These are phyloP conservation scores for Calypte anna DNA, from an alignment of 2,113 vertebrate species.

Conservation along the genomic window DNA sequence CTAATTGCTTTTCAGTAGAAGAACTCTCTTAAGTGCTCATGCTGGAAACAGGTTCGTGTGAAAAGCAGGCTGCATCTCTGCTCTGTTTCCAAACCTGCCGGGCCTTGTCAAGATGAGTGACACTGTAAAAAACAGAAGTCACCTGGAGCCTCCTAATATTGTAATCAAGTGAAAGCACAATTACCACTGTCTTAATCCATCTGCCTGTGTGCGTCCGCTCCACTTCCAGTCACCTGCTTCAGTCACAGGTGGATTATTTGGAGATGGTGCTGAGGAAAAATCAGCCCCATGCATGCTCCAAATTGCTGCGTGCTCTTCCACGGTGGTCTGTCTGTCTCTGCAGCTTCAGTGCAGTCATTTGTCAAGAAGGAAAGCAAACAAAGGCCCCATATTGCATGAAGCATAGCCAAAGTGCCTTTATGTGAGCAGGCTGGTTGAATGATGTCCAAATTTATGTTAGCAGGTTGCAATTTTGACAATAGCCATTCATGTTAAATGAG, in stretches of 20 bases:
- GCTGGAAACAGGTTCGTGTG: conserved; percentile 40
- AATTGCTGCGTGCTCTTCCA: background rate
- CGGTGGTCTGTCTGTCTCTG: background rate
- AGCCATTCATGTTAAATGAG: background rate
- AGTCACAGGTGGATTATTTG: conserved; percentile 55
- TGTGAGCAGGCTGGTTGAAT: background rate
- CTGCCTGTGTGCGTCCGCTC: conserved; percentile 38
- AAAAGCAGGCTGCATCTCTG: conserved; percentile 48
- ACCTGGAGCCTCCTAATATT: conserved; percentile 70
- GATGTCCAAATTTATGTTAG: background rate
- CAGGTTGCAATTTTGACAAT: background rate
- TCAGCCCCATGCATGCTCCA: background rate
- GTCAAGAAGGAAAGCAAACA: conserved; percentile 14
- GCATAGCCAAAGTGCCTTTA: background rate
- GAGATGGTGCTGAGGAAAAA: background rate
- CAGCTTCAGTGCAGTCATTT: background rate
- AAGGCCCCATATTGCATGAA: background rate
- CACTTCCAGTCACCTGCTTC: conserved; percentile 52
- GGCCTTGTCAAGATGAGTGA: conserved; percentile 61
- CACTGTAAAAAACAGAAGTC: conserved; percentile 59
- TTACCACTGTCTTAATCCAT: conserved; percentile 58
- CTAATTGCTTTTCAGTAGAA: conserved; percentile 77
- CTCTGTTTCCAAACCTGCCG: conserved; percentile 54
- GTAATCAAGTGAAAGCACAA: conserved; percentile 66
- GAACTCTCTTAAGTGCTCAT: conserved; percentile 63